These are phyloP conservation scores for Coremacera marginata DNA, from an alignment of 2,888 invertebrate species.

Conservation along the genomic window DNA sequence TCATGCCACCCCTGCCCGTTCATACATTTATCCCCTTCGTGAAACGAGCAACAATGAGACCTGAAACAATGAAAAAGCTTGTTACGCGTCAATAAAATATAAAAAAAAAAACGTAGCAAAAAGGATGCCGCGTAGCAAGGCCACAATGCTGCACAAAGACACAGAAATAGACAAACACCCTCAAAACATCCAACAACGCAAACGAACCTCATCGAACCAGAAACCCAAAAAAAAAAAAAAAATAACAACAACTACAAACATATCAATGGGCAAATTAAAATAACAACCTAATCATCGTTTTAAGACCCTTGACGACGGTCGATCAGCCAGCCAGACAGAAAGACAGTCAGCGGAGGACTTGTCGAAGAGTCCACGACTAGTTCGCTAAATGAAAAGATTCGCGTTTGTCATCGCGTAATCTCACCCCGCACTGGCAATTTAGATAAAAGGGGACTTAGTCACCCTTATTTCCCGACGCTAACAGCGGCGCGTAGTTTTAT, in stretches of 20 bases:
- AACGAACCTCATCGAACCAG: neutral
- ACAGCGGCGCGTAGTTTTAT: slow-evolving; percentile 58
- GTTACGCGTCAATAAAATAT: slow-evolving; percentile 37
- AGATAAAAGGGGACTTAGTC: slow-evolving; percentile 46
- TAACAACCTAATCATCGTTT: slow-evolving; percentile 71
- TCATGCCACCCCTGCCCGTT: neutral
- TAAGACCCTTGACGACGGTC: slow-evolving; percentile 66
- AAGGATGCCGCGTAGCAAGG: neutral
- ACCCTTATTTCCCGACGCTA: slow-evolving; percentile 51
- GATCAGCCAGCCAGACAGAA: slow-evolving; percentile 47
- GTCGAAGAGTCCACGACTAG: slow-evolving; percentile 40
- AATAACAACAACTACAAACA: slow-evolving; percentile 41
- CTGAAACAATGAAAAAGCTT: slow-evolving; percentile 45
- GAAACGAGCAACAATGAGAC: slow-evolving; percentile 36
- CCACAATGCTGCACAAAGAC: slow-evolving; percentile 9
- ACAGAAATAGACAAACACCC: slow-evolving; percentile 31
- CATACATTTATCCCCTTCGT: slow-evolving; percentile 26
- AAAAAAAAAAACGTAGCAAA: slow-evolving; percentile 27
- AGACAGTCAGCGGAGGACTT: slow-evolving; percentile 22
- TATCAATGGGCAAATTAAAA: slow-evolving; percentile 71
- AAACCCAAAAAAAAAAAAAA: slow-evolving; percentile 46
- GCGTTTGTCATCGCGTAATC: slow-evolving; percentile 51
- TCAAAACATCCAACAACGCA: neutral
- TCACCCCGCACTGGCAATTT: neutral
- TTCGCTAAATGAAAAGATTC: slow-evolving; percentile 51